Conservation (phyloP, 1,140 invertebrate genomes). For the Drosophila sucinea region DNA sequence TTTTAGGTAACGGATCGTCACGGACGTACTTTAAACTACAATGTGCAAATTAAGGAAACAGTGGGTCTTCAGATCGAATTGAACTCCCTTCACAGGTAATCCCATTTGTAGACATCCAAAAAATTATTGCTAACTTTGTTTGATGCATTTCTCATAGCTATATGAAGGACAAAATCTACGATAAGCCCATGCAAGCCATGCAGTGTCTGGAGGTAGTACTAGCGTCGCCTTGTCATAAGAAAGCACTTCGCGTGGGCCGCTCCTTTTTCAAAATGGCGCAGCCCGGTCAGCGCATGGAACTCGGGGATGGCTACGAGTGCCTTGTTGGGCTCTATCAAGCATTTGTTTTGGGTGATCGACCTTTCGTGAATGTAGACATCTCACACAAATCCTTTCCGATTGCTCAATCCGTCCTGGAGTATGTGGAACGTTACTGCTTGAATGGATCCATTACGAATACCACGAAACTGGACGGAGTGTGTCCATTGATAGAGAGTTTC, state of each 20-base stretch:
- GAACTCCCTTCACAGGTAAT: slow-evolving; percentile 83
- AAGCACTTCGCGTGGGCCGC: slow-evolving; percentile 84
- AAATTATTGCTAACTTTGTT: background rate
- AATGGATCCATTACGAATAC: background rate
- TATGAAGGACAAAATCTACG: slow-evolving; percentile 71
- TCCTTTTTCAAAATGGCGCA: slow-evolving; percentile 81
- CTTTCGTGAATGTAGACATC: slow-evolving; percentile 90
- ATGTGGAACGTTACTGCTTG: slow-evolving; percentile 51
- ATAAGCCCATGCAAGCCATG: slow-evolving; percentile 87
- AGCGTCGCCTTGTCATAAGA: slow-evolving; percentile 77
- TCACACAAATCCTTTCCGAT: slow-evolving; percentile 88
- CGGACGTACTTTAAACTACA: slow-evolving; percentile 83
- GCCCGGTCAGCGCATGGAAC: slow-evolving; percentile 39
- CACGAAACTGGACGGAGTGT: background rate
- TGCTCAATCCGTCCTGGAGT: slow-evolving; percentile 83
- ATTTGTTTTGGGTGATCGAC: slow-evolving; percentile 88
- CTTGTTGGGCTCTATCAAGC: slow-evolving; percentile 90
- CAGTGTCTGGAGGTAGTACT: slow-evolving; percentile 94
- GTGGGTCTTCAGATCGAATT: slow-evolving; percentile 85
- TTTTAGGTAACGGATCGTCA: slow-evolving; percentile 54
- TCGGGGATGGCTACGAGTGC: slow-evolving; percentile 87
- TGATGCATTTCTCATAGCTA: slow-evolving; percentile 43
- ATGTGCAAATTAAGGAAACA: slow-evolving; percentile 86
- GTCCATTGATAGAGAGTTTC: slow-evolving; percentile 23
- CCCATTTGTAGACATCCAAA: background rate